phyloP scores from a whole-genome alignment of 2,797 vertebrate species.

The Ptychadena robeensis region DNA sequence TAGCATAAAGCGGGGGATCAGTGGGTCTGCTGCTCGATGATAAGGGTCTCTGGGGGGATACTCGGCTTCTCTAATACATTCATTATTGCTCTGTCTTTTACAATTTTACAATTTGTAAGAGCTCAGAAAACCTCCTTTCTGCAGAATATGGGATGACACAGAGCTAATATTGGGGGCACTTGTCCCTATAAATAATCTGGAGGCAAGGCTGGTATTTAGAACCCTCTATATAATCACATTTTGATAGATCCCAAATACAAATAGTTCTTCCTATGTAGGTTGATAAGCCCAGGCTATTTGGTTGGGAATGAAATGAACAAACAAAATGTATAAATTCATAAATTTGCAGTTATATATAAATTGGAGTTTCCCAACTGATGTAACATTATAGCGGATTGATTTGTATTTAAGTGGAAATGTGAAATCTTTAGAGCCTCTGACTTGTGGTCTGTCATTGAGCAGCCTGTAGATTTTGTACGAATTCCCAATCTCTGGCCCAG shows the following conservation, averaged over 20 bases:
- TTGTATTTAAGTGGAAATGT: not conserved
- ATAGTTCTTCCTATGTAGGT: not conserved
- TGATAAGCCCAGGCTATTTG: not conserved
- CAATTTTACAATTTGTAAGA: constrained; percentile 68
- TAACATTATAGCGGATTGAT: too few relatives aligned
- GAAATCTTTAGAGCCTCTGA: not conserved
- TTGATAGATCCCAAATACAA: not conserved
- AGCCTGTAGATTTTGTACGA: not conserved
- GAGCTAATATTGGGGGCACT: not conserved
- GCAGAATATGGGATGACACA: constrained; percentile 47
- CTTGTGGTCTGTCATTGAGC: not conserved
- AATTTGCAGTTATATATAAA: too few relatives aligned
- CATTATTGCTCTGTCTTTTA: constrained; percentile 75
- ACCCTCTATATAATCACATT: not conserved
- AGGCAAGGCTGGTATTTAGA: too few relatives aligned
- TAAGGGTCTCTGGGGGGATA: constrained; percentile 79
- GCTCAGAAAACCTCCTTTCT: constrained; percentile 66
- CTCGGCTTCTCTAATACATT: constrained; percentile 77
- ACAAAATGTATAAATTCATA: too few relatives aligned
- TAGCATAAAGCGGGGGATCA: constrained; percentile 74
- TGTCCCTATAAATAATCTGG: not conserved
- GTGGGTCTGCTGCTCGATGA: constrained; percentile 76
- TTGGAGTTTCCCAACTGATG: too few relatives aligned
- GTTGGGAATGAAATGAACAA: too few relatives aligned
- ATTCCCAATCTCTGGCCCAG: not conserved